Evolutionary conservation across 64 coral and sea anemone species (phyloP).

Genomic region (Trachythela sp.): DNA sequence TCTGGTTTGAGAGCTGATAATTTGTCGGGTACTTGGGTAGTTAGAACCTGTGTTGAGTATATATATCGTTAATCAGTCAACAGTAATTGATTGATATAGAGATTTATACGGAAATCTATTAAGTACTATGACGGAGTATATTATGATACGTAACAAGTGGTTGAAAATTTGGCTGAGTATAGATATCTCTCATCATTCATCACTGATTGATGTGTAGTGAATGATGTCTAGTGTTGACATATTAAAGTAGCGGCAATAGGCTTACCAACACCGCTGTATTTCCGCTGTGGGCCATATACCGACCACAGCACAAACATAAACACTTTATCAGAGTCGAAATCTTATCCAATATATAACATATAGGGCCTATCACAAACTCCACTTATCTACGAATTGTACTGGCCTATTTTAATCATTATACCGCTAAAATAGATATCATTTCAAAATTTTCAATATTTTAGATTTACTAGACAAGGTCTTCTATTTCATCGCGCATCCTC

Average conservation of each 20-base stretch:
- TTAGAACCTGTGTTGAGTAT: neutral
- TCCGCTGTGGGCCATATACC: neutral
- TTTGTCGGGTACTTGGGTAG: too few species aligned
- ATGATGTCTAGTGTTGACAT: neutral
- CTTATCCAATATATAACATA: too few species aligned
- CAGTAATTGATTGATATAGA: neutral
- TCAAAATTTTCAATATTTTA: too few species aligned
- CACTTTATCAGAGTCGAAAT: neutral
- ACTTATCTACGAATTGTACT: too few species aligned
- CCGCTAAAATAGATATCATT: too few species aligned
- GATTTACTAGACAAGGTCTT: too few species aligned
- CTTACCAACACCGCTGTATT: neutral
- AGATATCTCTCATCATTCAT: neutral
- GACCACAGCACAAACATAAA: neutral
- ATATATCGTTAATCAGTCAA: neutral
- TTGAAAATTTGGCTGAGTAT: too few species aligned
- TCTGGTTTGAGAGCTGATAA: too few species aligned
- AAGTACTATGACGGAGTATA: neutral
- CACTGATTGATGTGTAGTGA: neutral
- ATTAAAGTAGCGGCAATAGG: neutral
- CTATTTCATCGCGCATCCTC: too few species aligned
- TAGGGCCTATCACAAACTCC: too few species aligned
- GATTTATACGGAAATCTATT: neutral
- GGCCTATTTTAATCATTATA: too few species aligned
- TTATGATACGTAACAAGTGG: too few species aligned